Conservation (phyloP, 2,797 vertebrate genomes). For the Dipus sagitta region DNA sequence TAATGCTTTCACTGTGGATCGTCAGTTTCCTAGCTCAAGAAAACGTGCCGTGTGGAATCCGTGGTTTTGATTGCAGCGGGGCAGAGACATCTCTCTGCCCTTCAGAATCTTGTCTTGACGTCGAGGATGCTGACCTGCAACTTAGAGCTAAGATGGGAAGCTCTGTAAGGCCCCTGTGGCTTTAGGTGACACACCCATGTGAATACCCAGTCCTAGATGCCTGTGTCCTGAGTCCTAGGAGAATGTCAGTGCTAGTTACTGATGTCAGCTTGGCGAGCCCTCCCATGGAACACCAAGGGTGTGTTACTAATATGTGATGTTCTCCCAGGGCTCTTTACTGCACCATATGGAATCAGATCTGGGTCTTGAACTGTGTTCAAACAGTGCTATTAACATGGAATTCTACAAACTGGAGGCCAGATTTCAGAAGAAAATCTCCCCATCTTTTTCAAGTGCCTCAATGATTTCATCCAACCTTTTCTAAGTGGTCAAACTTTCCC, state of each 20-base stretch:
- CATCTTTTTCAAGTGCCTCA: background rate
- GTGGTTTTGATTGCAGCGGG: background rate
- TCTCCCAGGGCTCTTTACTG: conserved; percentile 2
- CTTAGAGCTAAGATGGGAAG: background rate
- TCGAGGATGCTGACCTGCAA: background rate
- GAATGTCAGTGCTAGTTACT: conserved; percentile 20
- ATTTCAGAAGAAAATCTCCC: conserved; percentile 15
- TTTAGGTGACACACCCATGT: background rate
- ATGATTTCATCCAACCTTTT: background rate
- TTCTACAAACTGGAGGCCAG: conserved; percentile 33
- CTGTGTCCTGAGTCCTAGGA: background rate
- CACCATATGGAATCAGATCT: background rate
- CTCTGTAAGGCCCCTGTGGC: background rate
- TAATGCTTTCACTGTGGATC: background rate
- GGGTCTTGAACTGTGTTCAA: conserved; percentile 14
- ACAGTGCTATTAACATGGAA: background rate
- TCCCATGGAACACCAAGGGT: background rate
- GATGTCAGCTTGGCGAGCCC: background rate
- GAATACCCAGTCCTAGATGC: background rate
- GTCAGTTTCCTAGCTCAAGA: background rate
- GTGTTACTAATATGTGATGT: background rate
- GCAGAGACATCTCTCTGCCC: background rate
- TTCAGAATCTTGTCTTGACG: background rate
- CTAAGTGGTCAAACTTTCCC: background rate
- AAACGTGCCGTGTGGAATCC: background rate